phyloP scores from a whole-genome alignment of 2,888 invertebrate genomes.

The Euphydryas editha region DNA sequence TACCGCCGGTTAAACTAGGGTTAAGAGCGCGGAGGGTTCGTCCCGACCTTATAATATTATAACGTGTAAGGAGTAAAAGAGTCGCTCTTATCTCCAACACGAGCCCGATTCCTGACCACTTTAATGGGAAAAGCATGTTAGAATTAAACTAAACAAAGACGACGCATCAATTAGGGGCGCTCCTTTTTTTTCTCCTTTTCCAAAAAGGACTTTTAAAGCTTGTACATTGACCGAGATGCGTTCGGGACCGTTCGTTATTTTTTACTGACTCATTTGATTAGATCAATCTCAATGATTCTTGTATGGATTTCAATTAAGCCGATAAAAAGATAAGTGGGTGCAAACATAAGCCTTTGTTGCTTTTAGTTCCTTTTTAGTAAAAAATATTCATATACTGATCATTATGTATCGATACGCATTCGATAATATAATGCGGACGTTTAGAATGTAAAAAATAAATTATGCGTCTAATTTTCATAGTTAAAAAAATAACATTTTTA shows the following conservation, averaged over 20 bases:
- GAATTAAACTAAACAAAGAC: conserved; percentile 85
- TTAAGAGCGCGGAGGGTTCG: conserved; percentile 63
- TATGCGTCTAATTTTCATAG: neutral
- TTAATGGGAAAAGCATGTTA: conserved; percentile 85
- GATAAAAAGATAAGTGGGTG: conserved; percentile 73
- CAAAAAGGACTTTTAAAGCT: conserved; percentile 78
- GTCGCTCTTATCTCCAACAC: conserved; percentile 78
- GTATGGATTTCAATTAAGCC: conserved; percentile 77
- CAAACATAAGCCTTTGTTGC: conserved; percentile 58
- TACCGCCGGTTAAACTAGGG: conserved; percentile 70
- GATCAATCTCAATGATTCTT: conserved; percentile 79
- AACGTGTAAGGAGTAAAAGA: conserved; percentile 82
- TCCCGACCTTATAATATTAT: conserved; percentile 77
- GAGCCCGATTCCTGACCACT: conserved; percentile 80
- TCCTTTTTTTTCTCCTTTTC: conserved; percentile 62
- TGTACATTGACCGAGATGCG: conserved; percentile 75
- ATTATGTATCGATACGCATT: neutral
- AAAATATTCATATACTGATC: conserved; percentile 14
- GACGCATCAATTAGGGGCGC: conserved; percentile 83
- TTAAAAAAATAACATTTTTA: conserved; percentile 14
- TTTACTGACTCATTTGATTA: conserved; percentile 78
- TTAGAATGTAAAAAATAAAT: neutral
- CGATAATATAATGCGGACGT: neutral
- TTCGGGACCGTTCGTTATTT: conserved; percentile 71
- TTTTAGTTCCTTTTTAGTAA: conserved; percentile 40